Base-by-base conservation (phyloP, 64 coral and sea anemone species). In the Montipora sp. region DNA sequence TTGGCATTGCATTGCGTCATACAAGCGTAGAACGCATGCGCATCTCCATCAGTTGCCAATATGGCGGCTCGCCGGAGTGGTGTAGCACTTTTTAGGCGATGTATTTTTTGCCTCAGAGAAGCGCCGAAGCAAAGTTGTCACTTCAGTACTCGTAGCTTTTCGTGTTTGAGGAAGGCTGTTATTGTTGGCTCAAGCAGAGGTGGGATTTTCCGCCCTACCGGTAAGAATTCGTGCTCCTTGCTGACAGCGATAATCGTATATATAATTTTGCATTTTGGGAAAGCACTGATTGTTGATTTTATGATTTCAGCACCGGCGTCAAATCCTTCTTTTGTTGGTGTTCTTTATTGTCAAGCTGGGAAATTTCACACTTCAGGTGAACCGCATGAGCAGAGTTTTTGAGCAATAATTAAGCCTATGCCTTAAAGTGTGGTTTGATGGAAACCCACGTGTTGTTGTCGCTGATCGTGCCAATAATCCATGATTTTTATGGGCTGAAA, bases 351-450 rank as follows among this genome's bases (percentile, higher is more conserved):
- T 24, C 60, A 16, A 74, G 58, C 70, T 15, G 46, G 93, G 44
- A 74, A 88, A 60, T 95, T 95, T 74, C 94, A 95, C 75, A 87
- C 73, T 18, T 61, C 94, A 88, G 94, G 94, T 95, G 49, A 48
- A 80, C 60, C 24, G 47, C 51, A 73, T 63, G 2, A 83, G 18
- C 44, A 18, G 44, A 51, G 36, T 36, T 36, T 36, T 36, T 36
- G 0, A 36, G 36, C 36, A 36, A 36, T 36, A 36, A 36, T 36
- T 36, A 36, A 36, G 36, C 36, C 36, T 36, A 36, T 36, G 36
- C 36, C 36, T 36, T 36, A 24, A 1, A 2, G 36, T 36, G 36
- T 36, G 36, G 2, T 36, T 36, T 36, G 36, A 36, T 36, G 36
- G 0, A 36, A 36, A 45, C 46, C 74, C 75, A 78, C 46, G 45